These are phyloP conservation scores for Hirtodrosophila alboralis DNA, from an alignment of 2,888 invertebrate species.

Conservation along the genomic window DNA sequence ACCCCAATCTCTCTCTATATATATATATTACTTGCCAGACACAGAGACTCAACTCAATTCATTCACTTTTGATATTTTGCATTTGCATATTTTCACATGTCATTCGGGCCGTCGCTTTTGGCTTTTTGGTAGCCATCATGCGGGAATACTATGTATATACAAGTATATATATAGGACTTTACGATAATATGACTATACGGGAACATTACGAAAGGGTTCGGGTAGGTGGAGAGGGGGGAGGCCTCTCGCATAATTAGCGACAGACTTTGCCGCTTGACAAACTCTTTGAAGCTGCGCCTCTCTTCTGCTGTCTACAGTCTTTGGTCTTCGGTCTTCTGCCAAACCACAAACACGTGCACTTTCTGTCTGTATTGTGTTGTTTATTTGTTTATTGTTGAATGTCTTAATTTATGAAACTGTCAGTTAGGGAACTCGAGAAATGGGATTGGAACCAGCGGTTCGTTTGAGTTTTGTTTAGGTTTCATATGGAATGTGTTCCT, in stretches of 20 bases:
- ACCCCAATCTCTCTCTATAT: too few relatives aligned
- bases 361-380: slow-evolving; percentile 45
- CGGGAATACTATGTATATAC: slow-evolving; percentile 64
- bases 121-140: slow-evolving; percentile 72
- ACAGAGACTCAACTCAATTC: slow-evolving; percentile 58
- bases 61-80: slow-evolving; percentile 73
- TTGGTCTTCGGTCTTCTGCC: slow-evolving; percentile 7
- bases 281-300: slow-evolving; percentile 73
- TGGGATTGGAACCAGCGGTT: slow-evolving; percentile 33
- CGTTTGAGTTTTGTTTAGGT: slow-evolving; percentile 46
- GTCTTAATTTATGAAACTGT: slow-evolving; percentile 79
- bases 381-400: slow-evolving; percentile 76
- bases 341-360: slow-evolving; percentile 69
- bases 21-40: too few relatives aligned
- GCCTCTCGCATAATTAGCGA: slow-evolving; percentile 74
- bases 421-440: slow-evolving; percentile 44
- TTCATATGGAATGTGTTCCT: too few relatives aligned
- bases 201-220: neutral
- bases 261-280: slow-evolving; percentile 79
- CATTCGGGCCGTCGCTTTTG: slow-evolving; percentile 65
- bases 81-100: slow-evolving; percentile 81
- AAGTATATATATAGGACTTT: neutral
- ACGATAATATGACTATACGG: neutral
- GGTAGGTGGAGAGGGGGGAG: neutral
- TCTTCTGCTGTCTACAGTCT: slow-evolving; percentile 5